Conservation (phyloP, 2,797 vertebrate genomes). For the Garrulus glandarius region DNA sequence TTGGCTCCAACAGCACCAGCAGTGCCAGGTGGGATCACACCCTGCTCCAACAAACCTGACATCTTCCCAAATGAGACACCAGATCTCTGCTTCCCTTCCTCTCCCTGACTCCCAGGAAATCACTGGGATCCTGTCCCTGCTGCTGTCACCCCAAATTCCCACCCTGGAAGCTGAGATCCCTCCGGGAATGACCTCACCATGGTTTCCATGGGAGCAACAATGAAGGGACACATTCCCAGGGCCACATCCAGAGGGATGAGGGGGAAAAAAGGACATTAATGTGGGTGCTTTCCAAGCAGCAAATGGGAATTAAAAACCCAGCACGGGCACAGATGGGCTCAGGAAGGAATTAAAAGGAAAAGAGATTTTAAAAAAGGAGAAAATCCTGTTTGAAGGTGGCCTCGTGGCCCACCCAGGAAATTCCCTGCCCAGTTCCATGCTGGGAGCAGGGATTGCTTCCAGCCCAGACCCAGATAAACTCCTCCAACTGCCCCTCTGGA, state of each 20-base stretch:
- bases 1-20: background rate
- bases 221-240: background rate
- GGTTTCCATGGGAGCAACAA: slow-evolving; percentile 33
- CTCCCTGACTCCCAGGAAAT: background rate
- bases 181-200: background rate
- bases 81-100: background rate
- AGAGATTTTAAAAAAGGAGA: background rate
- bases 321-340: background rate
- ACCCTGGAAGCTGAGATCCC: background rate
- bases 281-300: background rate
- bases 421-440: background rate
- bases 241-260: background rate
- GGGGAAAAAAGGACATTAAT: background rate
- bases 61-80: background rate
- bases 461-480: background rate
- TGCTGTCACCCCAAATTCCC: background rate
- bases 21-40: background rate
- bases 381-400: background rate
- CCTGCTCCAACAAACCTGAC: fast-evolving
- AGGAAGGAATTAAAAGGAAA: background rate
- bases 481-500: background rate
- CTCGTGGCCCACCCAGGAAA: fast-evolving
- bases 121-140: background rate
- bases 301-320: background rate
- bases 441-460: background rate